Base-by-base conservation (phyloP, 2,797 vertebrate species). In the Semotilus atromaculatus region DNA sequence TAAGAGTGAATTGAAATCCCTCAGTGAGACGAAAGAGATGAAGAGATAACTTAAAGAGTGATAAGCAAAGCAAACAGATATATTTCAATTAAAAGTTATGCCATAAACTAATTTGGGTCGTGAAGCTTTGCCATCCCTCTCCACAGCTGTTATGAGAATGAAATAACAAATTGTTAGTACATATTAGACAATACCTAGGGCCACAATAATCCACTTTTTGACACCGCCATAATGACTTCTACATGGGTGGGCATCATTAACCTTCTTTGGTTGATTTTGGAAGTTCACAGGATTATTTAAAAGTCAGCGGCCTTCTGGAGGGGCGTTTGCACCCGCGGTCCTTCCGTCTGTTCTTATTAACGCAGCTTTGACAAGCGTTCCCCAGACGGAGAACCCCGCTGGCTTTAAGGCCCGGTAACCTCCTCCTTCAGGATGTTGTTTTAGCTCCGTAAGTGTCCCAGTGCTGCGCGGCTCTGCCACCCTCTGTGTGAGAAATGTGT, bases 381-480 rank as follows among this genome's bases (percentile, higher is more conserved):
- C 89, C 90, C 7, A 89, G 90, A 89, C 73, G n/a, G 86, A 84
- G n/a, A 86, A 87, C 84, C 86, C 83, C 43, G 58, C 81, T 60
- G 82, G 89, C 88, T 91, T 88, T 82, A 89, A 89, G 90, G 91
- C 88, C 85, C 85, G 66, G 73, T 86, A 87, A 85, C 90, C 86
- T 89, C 86, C 87, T 89, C 84, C 88, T 89, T 85, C 89, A 90
- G 90, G 91, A 92, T 91, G 90, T 93, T 93, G 90, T 91, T 92
- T 92, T 90, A 92, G 88, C 90, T 88, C 86, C 71, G 85, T 90
- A 89, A 90, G 91, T 89, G 86, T 90, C 87, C 89, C 81, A 66
- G 80, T 86, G 88, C 89, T 91, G 89, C 83, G 85, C 86, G 79
- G 78, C 86, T 89, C 85, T 60, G 79, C 89, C 89, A 88, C 90